phyloP scores from a whole-genome alignment of 2,888 invertebrate species.

The Sclerodermus sp. region DNA sequence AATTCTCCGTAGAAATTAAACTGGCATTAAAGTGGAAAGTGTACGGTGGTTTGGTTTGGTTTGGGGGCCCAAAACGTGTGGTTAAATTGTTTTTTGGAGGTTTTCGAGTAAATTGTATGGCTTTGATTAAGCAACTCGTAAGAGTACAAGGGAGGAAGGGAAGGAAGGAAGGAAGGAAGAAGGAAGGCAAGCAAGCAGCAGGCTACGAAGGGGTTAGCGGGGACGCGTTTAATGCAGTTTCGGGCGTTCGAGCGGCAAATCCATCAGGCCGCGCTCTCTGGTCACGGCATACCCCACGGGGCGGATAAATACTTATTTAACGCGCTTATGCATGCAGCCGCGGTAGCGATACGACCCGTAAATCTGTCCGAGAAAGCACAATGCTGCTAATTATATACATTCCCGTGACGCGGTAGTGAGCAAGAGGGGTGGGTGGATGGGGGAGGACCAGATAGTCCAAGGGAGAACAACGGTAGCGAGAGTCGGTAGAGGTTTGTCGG shows the following conservation, averaged over 20 bases:
- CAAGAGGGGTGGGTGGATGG: conserved; percentile 20
- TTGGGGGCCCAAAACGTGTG: no score
- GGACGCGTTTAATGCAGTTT: conserved; percentile 34
- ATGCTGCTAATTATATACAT: conserved; percentile 58
- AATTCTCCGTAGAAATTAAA: no score
- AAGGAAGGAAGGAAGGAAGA: no score
- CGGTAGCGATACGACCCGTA: conserved; percentile 56
- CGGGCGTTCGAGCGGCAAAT: conserved; percentile 42
- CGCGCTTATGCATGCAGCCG: conserved; percentile 56
- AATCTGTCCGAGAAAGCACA: conserved; percentile 56
- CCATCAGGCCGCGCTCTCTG: conserved; percentile 40
- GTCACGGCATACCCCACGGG: conserved; percentile 51
- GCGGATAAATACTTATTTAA: conserved; percentile 59
- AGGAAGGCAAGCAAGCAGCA: no score
- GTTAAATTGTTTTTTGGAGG: no score
- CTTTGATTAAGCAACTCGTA: no score
- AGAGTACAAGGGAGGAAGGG: no score
- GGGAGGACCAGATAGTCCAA: conserved; percentile 12
- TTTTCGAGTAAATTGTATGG: no score
- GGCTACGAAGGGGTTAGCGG: conserved; percentile 4
- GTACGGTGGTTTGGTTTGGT: no score
- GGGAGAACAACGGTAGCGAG: conserved; percentile 14
- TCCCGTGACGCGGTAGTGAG: conserved; percentile 48
- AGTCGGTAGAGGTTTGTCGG: conserved; percentile 17
- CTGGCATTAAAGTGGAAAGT: no score